Evolutionary conservation across 2,888 invertebrate genomes (phyloP).

Genomic region (Drosophila lacicola): DNA sequence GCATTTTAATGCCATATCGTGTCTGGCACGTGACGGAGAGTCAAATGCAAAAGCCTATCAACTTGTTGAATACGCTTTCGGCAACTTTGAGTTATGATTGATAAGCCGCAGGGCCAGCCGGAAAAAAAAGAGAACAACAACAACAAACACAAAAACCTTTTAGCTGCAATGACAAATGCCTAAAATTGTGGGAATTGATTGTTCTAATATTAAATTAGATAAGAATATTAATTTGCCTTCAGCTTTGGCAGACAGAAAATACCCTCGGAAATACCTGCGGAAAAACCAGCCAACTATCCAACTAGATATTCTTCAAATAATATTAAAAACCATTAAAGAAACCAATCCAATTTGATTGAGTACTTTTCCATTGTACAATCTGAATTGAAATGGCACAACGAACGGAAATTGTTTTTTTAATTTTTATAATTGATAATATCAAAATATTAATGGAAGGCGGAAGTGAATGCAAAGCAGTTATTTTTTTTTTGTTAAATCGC

Average conservation of each 20-base stretch:
- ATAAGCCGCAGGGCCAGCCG: conserved; percentile 34
- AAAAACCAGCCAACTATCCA: background rate
- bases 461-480: no score
- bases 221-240: conserved; percentile 40
- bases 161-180: conserved; percentile 23
- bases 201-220: conserved; percentile 28
- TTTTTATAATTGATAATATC: conserved; percentile 15
- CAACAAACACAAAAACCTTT: conserved; percentile 31
- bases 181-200: conserved; percentile 4
- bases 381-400: background rate
- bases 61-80: conserved; percentile 31
- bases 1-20: conserved; percentile 18
- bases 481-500: no score
- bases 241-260: conserved; percentile 3
- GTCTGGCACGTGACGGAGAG: conserved; percentile 33
- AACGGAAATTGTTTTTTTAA: conserved; percentile 15
- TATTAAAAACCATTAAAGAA: background rate
- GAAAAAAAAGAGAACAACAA: conserved; percentile 9
- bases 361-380: conserved; percentile 34
- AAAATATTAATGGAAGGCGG: background rate
- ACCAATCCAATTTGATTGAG: conserved; percentile 2
- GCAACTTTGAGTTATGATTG: conserved; percentile 60
- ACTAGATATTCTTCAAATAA: background rate
- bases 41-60: conserved; percentile 22
- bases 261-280: conserved; percentile 4